Evolutionary conservation across 2,797 vertebrate species (phyloP).

Genomic region (Ptychadena robeensis): DNA sequence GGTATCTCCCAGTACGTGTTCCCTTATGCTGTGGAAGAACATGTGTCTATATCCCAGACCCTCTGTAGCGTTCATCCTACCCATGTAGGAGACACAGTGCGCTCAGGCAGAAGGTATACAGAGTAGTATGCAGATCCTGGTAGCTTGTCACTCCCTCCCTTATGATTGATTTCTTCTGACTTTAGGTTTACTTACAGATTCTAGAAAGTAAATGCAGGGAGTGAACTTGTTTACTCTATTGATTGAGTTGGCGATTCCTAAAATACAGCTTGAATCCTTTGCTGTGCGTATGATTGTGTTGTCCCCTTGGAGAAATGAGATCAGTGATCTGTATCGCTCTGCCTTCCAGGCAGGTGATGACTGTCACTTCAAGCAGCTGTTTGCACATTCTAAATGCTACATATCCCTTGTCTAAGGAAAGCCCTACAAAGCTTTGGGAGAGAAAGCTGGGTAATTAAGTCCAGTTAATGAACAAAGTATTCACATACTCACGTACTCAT

Average conservation of each 20-base stretch:
- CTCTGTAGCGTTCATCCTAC: background rate
- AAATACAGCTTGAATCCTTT: slow-evolving; percentile 45
- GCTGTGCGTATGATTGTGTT: slow-evolving; percentile 46
- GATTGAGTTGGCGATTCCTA: slow-evolving; percentile 47
- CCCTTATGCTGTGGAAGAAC: background rate
- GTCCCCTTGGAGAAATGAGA: slow-evolving; percentile 57
- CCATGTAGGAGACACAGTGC: slow-evolving; percentile 10
- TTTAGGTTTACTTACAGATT: slow-evolving; percentile 43
- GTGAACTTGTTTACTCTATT: slow-evolving; percentile 56
- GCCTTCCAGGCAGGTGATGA: slow-evolving; percentile 55
- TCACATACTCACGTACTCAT: slow-evolving; percentile 9
- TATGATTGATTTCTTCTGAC: slow-evolving; percentile 41
- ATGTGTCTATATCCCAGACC: slow-evolving; percentile 3
- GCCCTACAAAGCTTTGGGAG: slow-evolving; percentile 20
- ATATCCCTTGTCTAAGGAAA: slow-evolving; percentile 27
- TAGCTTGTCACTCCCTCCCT: slow-evolving; percentile 31
- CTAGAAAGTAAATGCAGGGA: slow-evolving; percentile 42
- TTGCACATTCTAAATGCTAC: slow-evolving; percentile 53
- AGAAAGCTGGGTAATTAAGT: slow-evolving; percentile 21
- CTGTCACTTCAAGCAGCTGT: slow-evolving; percentile 52
- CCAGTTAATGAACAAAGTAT: slow-evolving; percentile 34
- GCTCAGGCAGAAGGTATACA: slow-evolving; percentile 28
- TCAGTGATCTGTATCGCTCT: slow-evolving; percentile 58
- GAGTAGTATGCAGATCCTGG: slow-evolving; percentile 34
- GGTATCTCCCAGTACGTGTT: background rate